Base-by-base conservation (phyloP, 2,888 invertebrate genomes). In the Drosophila setosimentum region DNA sequence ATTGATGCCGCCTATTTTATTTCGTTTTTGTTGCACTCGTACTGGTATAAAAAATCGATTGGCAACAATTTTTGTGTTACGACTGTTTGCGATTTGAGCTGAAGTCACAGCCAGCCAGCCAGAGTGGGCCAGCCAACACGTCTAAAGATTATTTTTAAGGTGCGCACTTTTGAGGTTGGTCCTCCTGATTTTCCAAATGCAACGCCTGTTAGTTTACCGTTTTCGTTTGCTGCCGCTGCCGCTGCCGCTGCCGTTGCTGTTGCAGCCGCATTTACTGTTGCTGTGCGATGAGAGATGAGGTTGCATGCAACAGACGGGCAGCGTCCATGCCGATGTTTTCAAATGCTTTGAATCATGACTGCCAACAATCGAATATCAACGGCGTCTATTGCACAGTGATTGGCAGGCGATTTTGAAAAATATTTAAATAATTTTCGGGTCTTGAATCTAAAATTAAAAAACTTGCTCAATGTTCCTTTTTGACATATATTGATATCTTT, bases 101-200 rank as follows among this genome's bases (percentile, higher is more conserved):
- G 50, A 67, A 83, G 64, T 76, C 73, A 61, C 40, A 82, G 78
- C 63, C 75, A 82, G 78, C 63, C 75, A 82, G 78, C 65, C 75
- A 64, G 51, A 67, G 77, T 80, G 78, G 80, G 78, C 76, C 87
- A 89, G 79, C 82, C 83, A 82, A 87, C 76, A 82, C 81, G 82
- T 87, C 82, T 89, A 77, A 74, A 89, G 85, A 85, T 86, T 89
- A 89, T 86, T 89, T 90, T 87, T 90, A 86, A 87, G 87, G 87
- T 87, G 87, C 89, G 87, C 87, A 90, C 90, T 87, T 87, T 90
- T 86, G 90, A 90, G 87, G 87, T 87, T 87, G 90, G 88, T 88
- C 90, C 90, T 88, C 81, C 88, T 85, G 88, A 81, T 83, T 90
- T 88, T 90, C 88, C 88, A 80, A 88, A 85, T 82, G 88, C 86